These are phyloP conservation scores for Phengaris alcon DNA, from an alignment of 2,888 invertebrate species.

Conservation along the genomic window DNA sequence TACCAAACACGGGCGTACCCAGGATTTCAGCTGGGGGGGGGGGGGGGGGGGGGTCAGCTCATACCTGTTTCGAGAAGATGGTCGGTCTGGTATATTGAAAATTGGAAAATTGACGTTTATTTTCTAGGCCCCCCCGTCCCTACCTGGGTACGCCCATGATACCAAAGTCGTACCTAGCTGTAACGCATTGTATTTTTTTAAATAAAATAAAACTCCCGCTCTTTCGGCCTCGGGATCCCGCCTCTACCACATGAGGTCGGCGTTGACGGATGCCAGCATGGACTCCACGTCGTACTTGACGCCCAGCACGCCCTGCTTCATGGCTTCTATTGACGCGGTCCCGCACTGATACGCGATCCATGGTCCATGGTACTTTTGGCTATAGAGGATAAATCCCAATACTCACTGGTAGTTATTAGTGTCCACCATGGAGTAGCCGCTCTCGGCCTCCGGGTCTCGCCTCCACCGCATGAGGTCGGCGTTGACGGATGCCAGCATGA, in stretches of 20 bases:
- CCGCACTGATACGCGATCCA: conserved; percentile 77
- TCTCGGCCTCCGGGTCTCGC: conserved; percentile 80
- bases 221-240: conserved; percentile 81
- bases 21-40: too few species aligned
- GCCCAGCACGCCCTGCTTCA: conserved; percentile 87
- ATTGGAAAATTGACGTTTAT: too few species aligned
- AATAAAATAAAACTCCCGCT: conserved; percentile 58
- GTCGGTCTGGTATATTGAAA: too few species aligned
- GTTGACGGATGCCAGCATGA: conserved; percentile 90
- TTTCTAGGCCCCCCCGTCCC: too few species aligned
- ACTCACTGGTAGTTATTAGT: conserved; percentile 87
- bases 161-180: too few species aligned
- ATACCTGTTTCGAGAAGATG: too few species aligned
- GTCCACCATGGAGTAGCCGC: conserved; percentile 84
- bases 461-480: conserved; percentile 91
- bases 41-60: too few species aligned
- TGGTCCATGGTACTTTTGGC: not conserved
- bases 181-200: too few species aligned
- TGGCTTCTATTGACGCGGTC: conserved; percentile 87
- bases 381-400: not conserved
- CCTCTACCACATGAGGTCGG: conserved; percentile 89
- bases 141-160: too few species aligned
- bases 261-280: conserved; percentile 89
- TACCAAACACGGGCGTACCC: too few species aligned
- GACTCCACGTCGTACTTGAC: conserved; percentile 88